Percentiles rank a stretch among this genome's conserved stretches.
phyloP scores from a whole-genome alignment of 2,888 invertebrate species.

The Troides aeacus region DNA sequence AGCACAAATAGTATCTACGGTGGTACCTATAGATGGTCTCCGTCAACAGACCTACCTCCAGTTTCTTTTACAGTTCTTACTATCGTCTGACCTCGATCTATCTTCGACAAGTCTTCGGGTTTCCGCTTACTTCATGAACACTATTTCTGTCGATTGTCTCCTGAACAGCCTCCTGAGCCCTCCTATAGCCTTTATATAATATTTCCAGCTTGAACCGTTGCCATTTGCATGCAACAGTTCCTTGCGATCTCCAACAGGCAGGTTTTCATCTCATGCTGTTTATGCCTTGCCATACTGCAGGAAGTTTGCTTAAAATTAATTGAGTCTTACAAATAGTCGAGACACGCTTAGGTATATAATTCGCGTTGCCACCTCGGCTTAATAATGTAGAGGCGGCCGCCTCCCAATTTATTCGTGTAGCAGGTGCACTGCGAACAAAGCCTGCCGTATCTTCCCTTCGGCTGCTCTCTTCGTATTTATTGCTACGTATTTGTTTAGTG shows the following conservation, averaged over 20 bases:
- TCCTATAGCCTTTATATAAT: no score
- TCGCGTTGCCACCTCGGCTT: constrained; percentile 40
- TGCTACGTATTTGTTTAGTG: constrained; percentile 14
- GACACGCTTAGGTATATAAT: neutral
- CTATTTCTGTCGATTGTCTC: no score
- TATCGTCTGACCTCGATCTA: no score
- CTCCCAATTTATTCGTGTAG: constrained; percentile 57
- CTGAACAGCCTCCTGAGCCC: no score
- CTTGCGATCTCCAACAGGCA: neutral
- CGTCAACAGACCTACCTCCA: no score
- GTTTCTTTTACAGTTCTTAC: no score
- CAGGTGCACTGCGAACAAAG: constrained; percentile 46
- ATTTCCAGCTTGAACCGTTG: no score
- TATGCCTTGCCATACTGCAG: neutral
- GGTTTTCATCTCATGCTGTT: neutral
- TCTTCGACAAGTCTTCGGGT: no score
- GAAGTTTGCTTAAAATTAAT: neutral
- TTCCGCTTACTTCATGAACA: no score
- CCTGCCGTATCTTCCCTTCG: constrained; percentile 28
- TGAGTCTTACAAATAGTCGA: neutral
- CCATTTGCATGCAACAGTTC: no score
- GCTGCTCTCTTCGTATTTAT: constrained; percentile 19
- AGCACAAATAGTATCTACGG: no score
- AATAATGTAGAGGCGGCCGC: constrained; percentile 38
- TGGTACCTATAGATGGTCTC: no score